Evolutionary conservation across 2,797 vertebrate genomes (phyloP).

Genomic region (Poeciliopsis infans): DNA sequence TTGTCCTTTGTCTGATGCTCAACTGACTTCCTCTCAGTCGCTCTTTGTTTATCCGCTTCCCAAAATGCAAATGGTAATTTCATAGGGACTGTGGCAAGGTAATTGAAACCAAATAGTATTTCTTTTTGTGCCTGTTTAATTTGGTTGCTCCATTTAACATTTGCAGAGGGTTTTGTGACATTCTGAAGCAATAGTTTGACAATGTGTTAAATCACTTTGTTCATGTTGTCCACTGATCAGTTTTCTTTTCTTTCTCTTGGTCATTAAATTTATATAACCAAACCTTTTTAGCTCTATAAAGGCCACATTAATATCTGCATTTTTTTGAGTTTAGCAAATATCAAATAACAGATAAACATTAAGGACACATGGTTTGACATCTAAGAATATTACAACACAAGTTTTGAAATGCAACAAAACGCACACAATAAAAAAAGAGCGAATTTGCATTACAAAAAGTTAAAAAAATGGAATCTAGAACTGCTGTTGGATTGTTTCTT

Average conservation of each 20-base stretch:
- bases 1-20: slow-evolving; percentile 57
- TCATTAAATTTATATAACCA: background rate
- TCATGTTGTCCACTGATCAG: background rate
- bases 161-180: background rate
- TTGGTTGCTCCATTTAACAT: background rate
- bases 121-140: background rate
- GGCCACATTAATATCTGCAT: background rate
- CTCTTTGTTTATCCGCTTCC: slow-evolving; percentile 14
- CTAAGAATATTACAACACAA: background rate
- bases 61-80: slow-evolving; percentile 8
- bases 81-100: background rate
- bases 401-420: background rate
- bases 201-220: background rate
- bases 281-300: background rate
- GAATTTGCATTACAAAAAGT: background rate
- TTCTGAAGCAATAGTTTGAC: background rate
- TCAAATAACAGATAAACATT: background rate
- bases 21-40: slow-evolving; percentile 32
- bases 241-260: background rate
- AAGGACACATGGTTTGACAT: background rate
- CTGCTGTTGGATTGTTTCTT: background rate
- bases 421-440: background rate
- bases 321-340: background rate
- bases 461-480: background rate
- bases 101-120: background rate